Evolutionary conservation across 2,888 invertebrate genomes (phyloP).

Genomic region (Macaria notata): DNA sequence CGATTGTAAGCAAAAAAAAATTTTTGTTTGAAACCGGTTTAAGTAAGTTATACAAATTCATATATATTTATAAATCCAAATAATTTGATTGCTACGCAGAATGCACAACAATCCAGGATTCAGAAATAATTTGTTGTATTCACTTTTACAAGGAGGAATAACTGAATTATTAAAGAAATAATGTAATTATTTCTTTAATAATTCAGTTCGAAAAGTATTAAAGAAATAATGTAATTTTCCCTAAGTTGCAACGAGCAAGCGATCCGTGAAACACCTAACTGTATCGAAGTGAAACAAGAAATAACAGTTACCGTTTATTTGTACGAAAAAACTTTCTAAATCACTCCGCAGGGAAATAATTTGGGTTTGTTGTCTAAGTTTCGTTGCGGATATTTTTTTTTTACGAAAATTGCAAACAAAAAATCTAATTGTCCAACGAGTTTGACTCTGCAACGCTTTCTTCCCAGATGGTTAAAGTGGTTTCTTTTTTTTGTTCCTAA

Average conservation of each 20-base stretch:
- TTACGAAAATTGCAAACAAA: conserved; percentile 32
- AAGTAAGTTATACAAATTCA: too few relatives aligned
- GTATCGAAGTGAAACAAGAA: conserved; percentile 49
- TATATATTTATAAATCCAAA: too few relatives aligned
- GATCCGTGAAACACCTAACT: conserved; percentile 41
- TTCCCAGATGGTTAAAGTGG: neutral
- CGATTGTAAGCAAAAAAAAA: too few relatives aligned
- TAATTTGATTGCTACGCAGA: too few relatives aligned
- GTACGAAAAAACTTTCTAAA: conserved; percentile 48
- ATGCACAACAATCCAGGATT: too few relatives aligned
- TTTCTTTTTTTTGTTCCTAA: too few relatives aligned
- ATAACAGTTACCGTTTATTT: conserved; percentile 42
- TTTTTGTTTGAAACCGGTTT: too few relatives aligned
- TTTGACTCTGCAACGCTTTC: conserved; percentile 1
- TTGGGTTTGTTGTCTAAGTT: conserved; percentile 45
- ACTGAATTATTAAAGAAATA: neutral
- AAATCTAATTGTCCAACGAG: conserved; percentile 30
- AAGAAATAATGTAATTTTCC: conserved; percentile 21
- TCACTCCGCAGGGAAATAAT: conserved; percentile 50
- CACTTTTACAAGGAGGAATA: neutral
- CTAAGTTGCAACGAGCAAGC: conserved; percentile 22
- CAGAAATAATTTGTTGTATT: too few relatives aligned
- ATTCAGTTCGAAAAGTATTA: neutral
- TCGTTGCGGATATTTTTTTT: conserved; percentile 35
- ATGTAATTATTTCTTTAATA: too few relatives aligned